Base-by-base conservation (phyloP, 2,797 vertebrate genomes). In the Salarias fasciatus region DNA sequence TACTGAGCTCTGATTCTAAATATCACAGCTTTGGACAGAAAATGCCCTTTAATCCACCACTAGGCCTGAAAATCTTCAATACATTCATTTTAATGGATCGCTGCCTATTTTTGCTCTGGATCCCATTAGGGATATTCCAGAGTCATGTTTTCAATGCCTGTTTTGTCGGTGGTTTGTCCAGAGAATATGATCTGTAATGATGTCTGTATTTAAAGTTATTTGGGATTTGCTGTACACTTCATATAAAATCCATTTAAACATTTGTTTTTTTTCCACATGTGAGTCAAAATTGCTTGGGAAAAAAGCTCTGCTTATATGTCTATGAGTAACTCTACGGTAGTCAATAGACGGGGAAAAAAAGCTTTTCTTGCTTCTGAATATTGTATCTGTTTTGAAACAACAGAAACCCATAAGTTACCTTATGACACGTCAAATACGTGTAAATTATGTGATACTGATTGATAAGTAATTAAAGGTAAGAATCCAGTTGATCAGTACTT, bases 11-110 rank as follows among this genome's bases (percentile, higher is more conserved):
- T 53, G n/a, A 47, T 59, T 71, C 14, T 48, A 49, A 63, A 66
- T 63, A 72, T 55, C 57, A 57, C 49, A 52, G 31, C 36, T 58
- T 53, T 29, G 74, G 69, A 75, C 53, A 64, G 45, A 41, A 57
- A 70, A 66, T 36, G 6, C 18, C 57, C 63, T 67, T 57, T 44
- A 69, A 72, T 70, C 57, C 53, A 30, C 45, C 42, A 56, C 61
- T 50, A 40, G 40, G 50, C 37, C 11, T 38, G 7, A 48, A 54
- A 52, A 35, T 48, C 11, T 48, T 61, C 50, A 18, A 51, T 58
- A 3, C 43, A 45, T 63, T 43, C 0, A 43, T 68, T 31, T 49
- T 62, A 74, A 71, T 54, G 47, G 42, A 68, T 5, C 3, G 35
- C 30, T 28, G n/a, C 5, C 15, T 18, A 33, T 53, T 41, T 69